Evolutionary conservation across 1,140 invertebrate genomes (phyloP).

Genomic region (Octopus sinensis): DNA sequence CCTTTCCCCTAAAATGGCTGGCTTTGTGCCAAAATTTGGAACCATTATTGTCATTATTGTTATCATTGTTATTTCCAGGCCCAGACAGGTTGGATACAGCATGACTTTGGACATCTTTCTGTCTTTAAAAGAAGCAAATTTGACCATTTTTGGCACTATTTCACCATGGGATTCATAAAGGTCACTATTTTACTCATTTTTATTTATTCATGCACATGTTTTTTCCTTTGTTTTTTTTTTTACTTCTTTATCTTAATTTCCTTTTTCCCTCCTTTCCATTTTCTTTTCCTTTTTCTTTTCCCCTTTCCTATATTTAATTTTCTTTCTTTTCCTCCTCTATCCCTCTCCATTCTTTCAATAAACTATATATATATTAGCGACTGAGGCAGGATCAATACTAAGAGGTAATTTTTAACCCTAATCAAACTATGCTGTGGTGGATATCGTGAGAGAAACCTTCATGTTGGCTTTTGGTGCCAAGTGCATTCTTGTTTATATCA

Average conservation of each 20-base stretch:
- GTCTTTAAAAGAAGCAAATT: slow-evolving; percentile 43
- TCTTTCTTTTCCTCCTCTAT: too few species aligned
- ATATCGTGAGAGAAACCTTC: too few species aligned
- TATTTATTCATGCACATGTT: background rate
- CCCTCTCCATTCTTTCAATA: too few species aligned
- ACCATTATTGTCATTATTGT: too few species aligned
- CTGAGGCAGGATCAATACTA: too few species aligned
- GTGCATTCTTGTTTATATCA: too few species aligned
- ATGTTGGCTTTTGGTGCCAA: too few species aligned
- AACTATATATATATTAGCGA: too few species aligned
- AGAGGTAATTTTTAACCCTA: too few species aligned
- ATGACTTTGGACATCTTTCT: slow-evolving; percentile 56
- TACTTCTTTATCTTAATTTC: background rate
- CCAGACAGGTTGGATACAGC: slow-evolving; percentile 56
- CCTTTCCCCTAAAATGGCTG: too few species aligned
- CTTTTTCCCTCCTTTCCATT: slow-evolving; percentile 17
- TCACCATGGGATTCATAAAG: slow-evolving; percentile 47
- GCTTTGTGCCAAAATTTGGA: too few species aligned
- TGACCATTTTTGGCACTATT: slow-evolving; percentile 47
- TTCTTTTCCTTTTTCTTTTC: background rate
- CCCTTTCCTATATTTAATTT: background rate
- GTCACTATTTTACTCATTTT: slow-evolving; percentile 26
- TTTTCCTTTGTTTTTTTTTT: background rate
- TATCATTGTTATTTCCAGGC: slow-evolving; percentile 34
- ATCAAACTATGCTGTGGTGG: too few species aligned